These are phyloP conservation scores for Aspidapion aeneum DNA, from an alignment of 2,888 invertebrate species.

Conservation along the genomic window DNA sequence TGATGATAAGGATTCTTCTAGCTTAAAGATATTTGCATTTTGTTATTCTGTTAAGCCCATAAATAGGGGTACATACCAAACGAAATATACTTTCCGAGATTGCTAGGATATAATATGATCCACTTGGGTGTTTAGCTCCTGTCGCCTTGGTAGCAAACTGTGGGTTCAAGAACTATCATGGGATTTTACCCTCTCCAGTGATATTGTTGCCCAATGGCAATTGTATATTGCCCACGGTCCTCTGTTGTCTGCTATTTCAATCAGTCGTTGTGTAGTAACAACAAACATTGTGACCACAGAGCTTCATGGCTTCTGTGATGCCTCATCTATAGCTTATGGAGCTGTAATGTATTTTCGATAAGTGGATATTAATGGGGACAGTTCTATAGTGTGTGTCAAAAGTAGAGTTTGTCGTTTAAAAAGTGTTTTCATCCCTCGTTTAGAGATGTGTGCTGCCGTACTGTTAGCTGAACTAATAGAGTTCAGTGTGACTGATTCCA, in stretches of 20 bases:
- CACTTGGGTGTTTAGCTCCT: neutral
- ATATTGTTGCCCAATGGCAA: neutral
- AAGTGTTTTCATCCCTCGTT: neutral
- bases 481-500: neutral
- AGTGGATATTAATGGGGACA: neutral
- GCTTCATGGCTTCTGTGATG: neutral
- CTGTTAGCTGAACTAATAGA: neutral
- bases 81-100: neutral
- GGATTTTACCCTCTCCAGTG: neutral
- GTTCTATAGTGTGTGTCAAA: neutral
- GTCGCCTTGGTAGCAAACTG: neutral
- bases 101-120: neutral
- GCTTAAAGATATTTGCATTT: neutral
- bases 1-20: neutral
- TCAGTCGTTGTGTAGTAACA: neutral
- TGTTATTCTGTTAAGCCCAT: neutral
- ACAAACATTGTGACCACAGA: neutral
- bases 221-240: neutral
- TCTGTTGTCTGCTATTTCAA: neutral
- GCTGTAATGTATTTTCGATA: neutral
- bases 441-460: constrained; percentile 1
- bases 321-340: neutral
- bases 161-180: neutral
- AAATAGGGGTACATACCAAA: neutral
- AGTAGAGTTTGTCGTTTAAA: neutral